Evolutionary conservation across 92 coral and sea anemone genomes (phyloP).

Genomic region (Porites cylindrica): DNA sequence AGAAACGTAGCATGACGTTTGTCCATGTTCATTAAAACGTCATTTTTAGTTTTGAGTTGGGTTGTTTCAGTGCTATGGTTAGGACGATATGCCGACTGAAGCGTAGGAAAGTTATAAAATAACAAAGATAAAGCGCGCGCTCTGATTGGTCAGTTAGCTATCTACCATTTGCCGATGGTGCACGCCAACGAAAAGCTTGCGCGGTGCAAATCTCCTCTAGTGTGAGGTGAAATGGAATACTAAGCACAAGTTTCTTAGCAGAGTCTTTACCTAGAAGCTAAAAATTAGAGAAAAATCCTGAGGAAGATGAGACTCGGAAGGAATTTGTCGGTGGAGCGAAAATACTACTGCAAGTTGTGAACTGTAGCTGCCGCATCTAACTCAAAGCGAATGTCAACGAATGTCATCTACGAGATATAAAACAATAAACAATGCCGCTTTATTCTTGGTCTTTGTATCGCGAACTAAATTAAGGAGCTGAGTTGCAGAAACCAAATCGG

Average conservation of each 20-base stretch:
- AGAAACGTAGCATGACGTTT: too few species aligned
- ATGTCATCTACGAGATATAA: not conserved
- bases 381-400: not conserved
- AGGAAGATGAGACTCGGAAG: not conserved
- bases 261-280: constrained; percentile 17
- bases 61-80: constrained; percentile 9
- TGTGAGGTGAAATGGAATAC: not conserved
- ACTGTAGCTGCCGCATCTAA: constrained; percentile 8
- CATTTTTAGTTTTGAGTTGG: not conserved
- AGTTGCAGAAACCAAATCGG: too few species aligned
- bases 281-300: not conserved
- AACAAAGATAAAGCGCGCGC: too few species aligned
- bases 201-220: too few species aligned
- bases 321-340: not conserved
- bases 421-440: too few species aligned
- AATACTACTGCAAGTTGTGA: not conserved
- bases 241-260: constrained; percentile 28
- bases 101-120: not conserved
- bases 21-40: not conserved
- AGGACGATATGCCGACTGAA: not conserved
- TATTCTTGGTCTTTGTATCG: too few species aligned
- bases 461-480: too few species aligned
- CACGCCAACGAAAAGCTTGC: too few species aligned
- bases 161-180: too few species aligned
- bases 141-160: too few species aligned